phyloP scores from a whole-genome alignment of 2,888 invertebrate genomes.

The Ptychoptera contaminata region DNA sequence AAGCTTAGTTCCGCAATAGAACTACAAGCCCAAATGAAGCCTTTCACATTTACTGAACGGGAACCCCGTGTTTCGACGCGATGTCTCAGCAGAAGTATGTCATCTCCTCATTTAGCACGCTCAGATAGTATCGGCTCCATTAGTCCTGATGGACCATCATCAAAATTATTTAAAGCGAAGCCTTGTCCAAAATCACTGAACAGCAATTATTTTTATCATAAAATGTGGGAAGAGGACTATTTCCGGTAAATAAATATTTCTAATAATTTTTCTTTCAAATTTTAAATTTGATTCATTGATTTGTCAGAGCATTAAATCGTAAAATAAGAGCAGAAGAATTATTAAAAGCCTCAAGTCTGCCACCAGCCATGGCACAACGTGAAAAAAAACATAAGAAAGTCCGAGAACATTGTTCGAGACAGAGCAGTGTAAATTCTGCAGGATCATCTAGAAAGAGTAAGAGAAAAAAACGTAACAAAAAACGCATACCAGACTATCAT shows the following conservation, averaged over 20 bases:
- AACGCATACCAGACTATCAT: not conserved
- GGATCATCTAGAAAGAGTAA: too few relatives aligned
- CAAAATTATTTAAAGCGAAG: slow-evolving; percentile 44
- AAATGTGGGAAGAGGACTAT: slow-evolving; percentile 55
- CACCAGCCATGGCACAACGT: slow-evolving; percentile 50
- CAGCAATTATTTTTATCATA: slow-evolving; percentile 52
- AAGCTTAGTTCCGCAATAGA: slow-evolving; percentile 44
- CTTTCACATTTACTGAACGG: slow-evolving; percentile 44
- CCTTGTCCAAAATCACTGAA: slow-evolving; percentile 55
- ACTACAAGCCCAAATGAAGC: slow-evolving; percentile 45
- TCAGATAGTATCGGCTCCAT: slow-evolving; percentile 9
- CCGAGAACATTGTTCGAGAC: too few relatives aligned
- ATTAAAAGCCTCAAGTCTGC: slow-evolving; percentile 45
- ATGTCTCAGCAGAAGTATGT: slow-evolving; percentile 20
- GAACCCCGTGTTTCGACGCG: slow-evolving; percentile 1
- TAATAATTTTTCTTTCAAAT: not conserved
- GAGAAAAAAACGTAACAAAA: not conserved
- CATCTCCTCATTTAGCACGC: slow-evolving; percentile 22
- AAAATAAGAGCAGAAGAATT: slow-evolving; percentile 54
- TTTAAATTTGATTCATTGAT: slow-evolving; percentile 1
- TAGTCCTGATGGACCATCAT: slow-evolving; percentile 18
- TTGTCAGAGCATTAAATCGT: slow-evolving; percentile 43
- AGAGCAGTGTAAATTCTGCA: too few relatives aligned
- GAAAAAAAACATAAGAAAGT: slow-evolving; percentile 24
- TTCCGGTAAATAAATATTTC: slow-evolving; percentile 36